Conservation (phyloP, 1,140 invertebrate species). For the Cyclargus thomasi region DNA sequence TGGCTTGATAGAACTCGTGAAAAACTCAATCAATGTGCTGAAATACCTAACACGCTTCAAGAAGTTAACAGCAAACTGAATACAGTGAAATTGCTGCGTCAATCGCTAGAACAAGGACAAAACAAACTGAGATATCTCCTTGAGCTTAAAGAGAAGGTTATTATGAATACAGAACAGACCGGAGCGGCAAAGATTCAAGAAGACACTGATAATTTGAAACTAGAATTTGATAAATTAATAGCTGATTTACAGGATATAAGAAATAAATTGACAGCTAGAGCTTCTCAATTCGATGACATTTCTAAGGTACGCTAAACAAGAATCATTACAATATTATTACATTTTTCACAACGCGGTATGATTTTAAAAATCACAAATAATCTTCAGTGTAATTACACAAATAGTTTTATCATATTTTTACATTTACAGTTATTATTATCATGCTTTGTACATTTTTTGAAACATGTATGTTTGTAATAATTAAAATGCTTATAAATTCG, state of each 20-base stretch:
- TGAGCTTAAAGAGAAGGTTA: constrained; percentile 94
- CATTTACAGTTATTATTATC: too few relatives aligned
- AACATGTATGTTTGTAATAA: neutral
- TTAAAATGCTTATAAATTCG: too few relatives aligned
- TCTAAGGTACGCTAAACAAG: constrained; percentile 77
- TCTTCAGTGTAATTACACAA: too few relatives aligned
- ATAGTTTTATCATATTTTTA: too few relatives aligned
- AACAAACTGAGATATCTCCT: constrained; percentile 91
- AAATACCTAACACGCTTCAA: constrained; percentile 83
- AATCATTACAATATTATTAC: too few relatives aligned
- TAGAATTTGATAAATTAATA: constrained; percentile 90
- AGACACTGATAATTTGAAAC: constrained; percentile 89
- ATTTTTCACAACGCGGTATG: too few relatives aligned
- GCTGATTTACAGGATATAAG: constrained; percentile 86
- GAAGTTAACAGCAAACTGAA: constrained; percentile 91
- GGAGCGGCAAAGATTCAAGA: constrained; percentile 92
- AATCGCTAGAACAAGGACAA: constrained; percentile 92
- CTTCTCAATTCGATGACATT: constrained; percentile 88
- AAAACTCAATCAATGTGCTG: constrained; percentile 85
- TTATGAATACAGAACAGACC: constrained; percentile 91
- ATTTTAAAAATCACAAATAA: too few relatives aligned
- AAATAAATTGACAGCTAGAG: constrained; percentile 82
- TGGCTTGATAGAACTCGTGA: constrained; percentile 92
- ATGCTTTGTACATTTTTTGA: too few relatives aligned
- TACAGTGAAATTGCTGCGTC: constrained; percentile 87